phyloP scores from a whole-genome alignment of 2,888 invertebrate species.

The Platycheirus rosarum region DNA sequence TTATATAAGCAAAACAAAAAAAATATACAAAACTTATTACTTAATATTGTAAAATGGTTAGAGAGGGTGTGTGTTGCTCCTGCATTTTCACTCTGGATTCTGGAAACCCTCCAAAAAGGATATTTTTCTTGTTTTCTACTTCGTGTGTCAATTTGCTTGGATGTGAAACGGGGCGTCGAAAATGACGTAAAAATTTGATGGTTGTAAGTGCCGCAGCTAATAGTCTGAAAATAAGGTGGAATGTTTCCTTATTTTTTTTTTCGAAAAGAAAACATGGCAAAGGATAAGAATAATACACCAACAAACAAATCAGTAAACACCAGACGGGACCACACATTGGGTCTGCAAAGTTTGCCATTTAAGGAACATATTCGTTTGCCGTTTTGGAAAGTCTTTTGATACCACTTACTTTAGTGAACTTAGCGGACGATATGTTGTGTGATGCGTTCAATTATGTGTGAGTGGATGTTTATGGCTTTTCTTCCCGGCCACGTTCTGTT shows the following conservation, averaged over 20 bases:
- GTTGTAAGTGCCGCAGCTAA: slow-evolving; percentile 60
- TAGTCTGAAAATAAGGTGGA: slow-evolving; percentile 37
- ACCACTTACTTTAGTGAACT: slow-evolving; percentile 45
- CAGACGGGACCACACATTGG: slow-evolving; percentile 60
- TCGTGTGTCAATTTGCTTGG: slow-evolving; percentile 54
- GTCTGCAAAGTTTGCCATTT: slow-evolving; percentile 70
- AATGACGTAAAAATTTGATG: slow-evolving; percentile 71
- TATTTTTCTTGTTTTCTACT: slow-evolving; percentile 20
- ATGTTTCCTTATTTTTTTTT: slow-evolving; percentile 19
- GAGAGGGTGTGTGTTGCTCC: slow-evolving; percentile 31
- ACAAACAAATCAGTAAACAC: slow-evolving; percentile 60
- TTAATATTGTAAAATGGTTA: neutral
- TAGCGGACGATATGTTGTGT: slow-evolving; percentile 57
- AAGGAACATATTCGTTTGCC: slow-evolving; percentile 60
- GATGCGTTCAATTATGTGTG: slow-evolving; percentile 72
- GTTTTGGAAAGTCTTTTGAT: slow-evolving; percentile 62
- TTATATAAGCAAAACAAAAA: slow-evolving; percentile 5
- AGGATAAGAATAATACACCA: slow-evolving; percentile 9
- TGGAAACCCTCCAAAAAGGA: slow-evolving; percentile 60
- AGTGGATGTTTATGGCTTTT: slow-evolving; percentile 51
- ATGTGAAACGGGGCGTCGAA: slow-evolving; percentile 66
- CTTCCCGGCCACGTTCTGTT: slow-evolving; percentile 22
- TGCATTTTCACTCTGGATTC: slow-evolving; percentile 31
- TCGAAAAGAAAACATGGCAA: slow-evolving; percentile 33
- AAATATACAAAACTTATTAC: no score